Base-by-base conservation (phyloP, 2,888 invertebrate species). In the Smittia aterrima region DNA sequence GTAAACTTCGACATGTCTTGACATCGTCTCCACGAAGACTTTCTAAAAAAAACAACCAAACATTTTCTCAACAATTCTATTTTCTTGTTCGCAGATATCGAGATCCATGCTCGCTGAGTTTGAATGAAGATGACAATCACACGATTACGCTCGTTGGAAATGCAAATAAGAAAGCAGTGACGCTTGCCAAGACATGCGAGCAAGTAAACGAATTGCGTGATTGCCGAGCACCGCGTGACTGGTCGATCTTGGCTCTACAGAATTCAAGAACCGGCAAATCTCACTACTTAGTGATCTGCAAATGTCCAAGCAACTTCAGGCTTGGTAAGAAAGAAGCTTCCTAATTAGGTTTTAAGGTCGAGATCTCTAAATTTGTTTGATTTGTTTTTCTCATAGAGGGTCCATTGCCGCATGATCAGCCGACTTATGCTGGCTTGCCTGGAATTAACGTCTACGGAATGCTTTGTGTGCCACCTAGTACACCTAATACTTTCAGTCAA, bases 381-480 rank as follows among this genome's bases (percentile, higher is more conserved):
- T 32, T 32, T 32, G 32, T 32, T 32, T 9, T 32, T 32, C 32
- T 9, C 32, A 32, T 85, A 95, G 95, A 95, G 85, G 96, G 95
- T 13, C 96, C 96, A 72, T 93, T 95, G 90, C 93, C 93, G 9
- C 96, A 96, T 81, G 94, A 95, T 81, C 95, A 95, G 80, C 95
- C 96, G 13, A 93, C 94, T 0, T 96, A 96, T 80, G 96, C 95
- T 1, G 93, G 95, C 78, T 95, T 96, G 9, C 95, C 95, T 1
- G 95, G 95, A 1, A 95, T 96, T 76, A 87, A 95, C 77, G 95
- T 96, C 0, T 96, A 93, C 80, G 96, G 95, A 62, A 96, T 96
- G 95, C 92, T 95, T 90, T 95, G 95, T 80, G 92, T 93, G 0
- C 27, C 70, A 16, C 40, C 9, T 3, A 22, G 13, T 9, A 24